A percentile compares a stretch with the other conserved stretches of the same genome.
Conservation (phyloP, 2,797 vertebrate species). For the Cynodonichthys magdalenae region DNA sequence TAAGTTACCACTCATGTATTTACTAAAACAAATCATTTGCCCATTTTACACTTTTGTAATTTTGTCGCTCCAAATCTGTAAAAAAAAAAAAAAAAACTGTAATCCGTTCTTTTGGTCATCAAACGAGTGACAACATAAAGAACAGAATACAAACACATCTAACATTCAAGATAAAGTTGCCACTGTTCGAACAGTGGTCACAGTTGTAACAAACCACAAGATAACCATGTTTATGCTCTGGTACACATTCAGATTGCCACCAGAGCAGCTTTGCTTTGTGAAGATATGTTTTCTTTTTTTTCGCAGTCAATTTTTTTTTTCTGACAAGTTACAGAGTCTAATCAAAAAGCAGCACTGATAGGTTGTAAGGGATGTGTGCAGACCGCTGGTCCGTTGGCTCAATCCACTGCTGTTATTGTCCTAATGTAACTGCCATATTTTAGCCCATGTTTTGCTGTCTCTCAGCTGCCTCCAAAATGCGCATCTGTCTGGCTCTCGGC, state of each 20-base stretch:
- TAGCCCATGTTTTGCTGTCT: conserved; percentile 50
- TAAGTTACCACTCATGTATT: too few relatives aligned
- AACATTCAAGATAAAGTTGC: too few relatives aligned
- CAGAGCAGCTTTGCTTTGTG: background rate
- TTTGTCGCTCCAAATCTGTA: too few relatives aligned
- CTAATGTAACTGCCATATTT: conserved; percentile 53
- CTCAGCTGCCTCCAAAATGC: conserved; percentile 62
- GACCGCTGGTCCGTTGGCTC: conserved; percentile 8
- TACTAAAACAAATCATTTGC: too few relatives aligned
- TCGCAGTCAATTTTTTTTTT: background rate
- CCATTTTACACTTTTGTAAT: too few relatives aligned
- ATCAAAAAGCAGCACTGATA: background rate
- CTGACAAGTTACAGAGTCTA: background rate
- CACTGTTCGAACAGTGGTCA: too few relatives aligned
- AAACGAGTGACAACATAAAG: too few relatives aligned
- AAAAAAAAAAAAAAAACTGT: too few relatives aligned
- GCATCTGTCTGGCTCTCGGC: conserved; percentile 63
- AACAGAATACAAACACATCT: too few relatives aligned
- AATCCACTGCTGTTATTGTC: conserved; percentile 44
- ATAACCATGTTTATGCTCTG: background rate
- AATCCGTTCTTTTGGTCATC: too few relatives aligned
- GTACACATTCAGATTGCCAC: background rate
- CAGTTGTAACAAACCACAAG: background rate
- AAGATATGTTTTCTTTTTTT: background rate
- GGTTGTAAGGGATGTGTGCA: conserved; percentile 1